Base-by-base conservation (phyloP, 2,113 vertebrate genomes). In the Eubucco bourcierii region DNA sequence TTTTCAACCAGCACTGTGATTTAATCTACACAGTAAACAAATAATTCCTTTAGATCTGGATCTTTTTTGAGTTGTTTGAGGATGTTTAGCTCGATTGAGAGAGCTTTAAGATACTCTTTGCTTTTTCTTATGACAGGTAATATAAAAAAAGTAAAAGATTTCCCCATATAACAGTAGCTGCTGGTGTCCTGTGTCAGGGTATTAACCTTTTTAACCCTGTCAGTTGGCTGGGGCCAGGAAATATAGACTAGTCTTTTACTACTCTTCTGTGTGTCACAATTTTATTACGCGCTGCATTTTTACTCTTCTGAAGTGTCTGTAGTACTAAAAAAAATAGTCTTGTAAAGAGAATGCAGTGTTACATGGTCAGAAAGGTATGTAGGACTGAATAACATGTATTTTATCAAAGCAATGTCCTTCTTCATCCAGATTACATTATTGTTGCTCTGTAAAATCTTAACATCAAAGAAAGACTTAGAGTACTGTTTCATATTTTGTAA, bases 201-300 rank as follows among this genome's bases (percentile, higher is more conserved):
- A 95, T 96, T 96, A 94, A 96, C 94, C 95, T 96, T 93, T 95
- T 93, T 95, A 95, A 96, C 95, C 95, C 70, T 95, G 87, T 95
- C 94, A 95, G 93, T 90, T 75, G 80, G 28, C 76, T 90, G 84
- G 66, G 93, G 87, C 91, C 93, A 95, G 94, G 93, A 96, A 92
- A 95, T 95, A 96, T 76, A 91, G 95, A 84, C 85, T 93, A 79
- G 91, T 78, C 61, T 95, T 94, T 96, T 96, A 96, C 76, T 94
- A 15, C 93, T 91, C 84, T 94, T 95, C 84, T 95, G 94, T 90
- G 87, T 96, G 89, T 95, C 94, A 94, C 94, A 94, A 78, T 90
- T 96, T 96, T 96, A 96, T 95, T 96, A 88, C 73, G 52, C 91
- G 90, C 93, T 91, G 93, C 93, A 86, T 94, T 96, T 96, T 95